A percentile compares a stretch with the other conserved stretches of the same genome.
Evolutionary conservation across 2,113 vertebrate species (phyloP).

Genomic region (human): DNA sequence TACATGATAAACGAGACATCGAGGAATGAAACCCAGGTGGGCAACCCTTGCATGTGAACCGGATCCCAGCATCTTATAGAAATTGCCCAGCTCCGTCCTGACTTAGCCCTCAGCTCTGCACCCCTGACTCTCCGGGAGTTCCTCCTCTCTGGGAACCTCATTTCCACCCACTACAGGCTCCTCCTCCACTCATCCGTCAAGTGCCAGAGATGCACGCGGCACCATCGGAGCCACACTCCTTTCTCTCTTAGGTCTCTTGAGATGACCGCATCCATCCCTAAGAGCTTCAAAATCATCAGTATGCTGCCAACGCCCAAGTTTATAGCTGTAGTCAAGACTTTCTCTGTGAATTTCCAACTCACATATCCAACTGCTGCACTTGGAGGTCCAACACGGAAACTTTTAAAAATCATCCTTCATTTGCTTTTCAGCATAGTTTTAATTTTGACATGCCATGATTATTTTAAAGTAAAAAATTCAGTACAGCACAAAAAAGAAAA

Average conservation of each 20-base stretch:
- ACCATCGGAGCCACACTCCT: rapidly evolving
- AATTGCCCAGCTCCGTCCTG: not conserved
- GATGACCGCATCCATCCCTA: not conserved
- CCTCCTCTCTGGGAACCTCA: not conserved
- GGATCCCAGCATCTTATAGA: not conserved
- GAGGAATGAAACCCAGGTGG: not conserved
- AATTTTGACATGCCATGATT: not conserved
- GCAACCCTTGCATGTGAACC: not conserved
- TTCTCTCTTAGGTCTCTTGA: not conserved
- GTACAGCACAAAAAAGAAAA: not conserved
- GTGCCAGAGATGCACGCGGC: rapidly evolving
- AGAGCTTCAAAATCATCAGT: not conserved
- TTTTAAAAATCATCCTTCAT: not conserved
- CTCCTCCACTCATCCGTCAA: not conserved
- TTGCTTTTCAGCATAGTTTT: not conserved
- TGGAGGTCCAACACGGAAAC: not conserved
- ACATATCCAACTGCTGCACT: not conserved
- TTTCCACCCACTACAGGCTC: not conserved
- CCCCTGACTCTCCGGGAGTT: not conserved
- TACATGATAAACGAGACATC: rapidly evolving
- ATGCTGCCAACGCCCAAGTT: not conserved
- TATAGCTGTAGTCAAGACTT: not conserved
- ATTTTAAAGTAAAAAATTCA: constrained; percentile 40
- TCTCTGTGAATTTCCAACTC: not conserved
- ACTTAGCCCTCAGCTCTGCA: not conserved